Evolutionary conservation across 2,113 vertebrate species (phyloP), one percentile per base, ranked within the genome.

Genomic region (Nematolebias whitei): DNA sequence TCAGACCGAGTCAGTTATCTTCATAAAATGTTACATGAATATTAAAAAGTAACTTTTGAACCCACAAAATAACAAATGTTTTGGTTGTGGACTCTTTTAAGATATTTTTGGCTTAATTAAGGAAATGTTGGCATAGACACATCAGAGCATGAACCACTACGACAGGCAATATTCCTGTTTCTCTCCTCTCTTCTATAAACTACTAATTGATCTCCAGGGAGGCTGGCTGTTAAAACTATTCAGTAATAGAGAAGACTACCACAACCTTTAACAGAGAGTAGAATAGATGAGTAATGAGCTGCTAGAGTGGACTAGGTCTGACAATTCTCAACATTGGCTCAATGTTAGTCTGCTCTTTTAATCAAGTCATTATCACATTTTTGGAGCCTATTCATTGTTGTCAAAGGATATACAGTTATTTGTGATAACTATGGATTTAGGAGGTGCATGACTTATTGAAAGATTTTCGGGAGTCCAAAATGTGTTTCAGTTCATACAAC

Each of bases 201-300:
- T 89, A 87, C 88, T 91, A 91, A 92, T 91, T 93, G 89, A 91
- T 90, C 90, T 90, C 89, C 43, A 4, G 87, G 86, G 90, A 91
- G 66, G 20, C 47, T 63, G 29, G 60, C 71, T 84, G 79, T 86
- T 90, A 84, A 86, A 90, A 85, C 83, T 78, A 79, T 86, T 89
- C 81, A 84, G 78, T 84, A 85, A 88, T 80, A 66, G 78, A 85
- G 68, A 87, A 71, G 68, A 66, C 73, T 55, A 75, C 76, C 65
- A 47, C 72, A 79, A 84, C 79, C 79, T 87, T 83, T 85, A 75
- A 32, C 50, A 63, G 74, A 73, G 44, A 67, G 47, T 15, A 39
- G 63, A 69, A 75, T 62, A 75, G 60, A 71, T 39, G 64, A 61
- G 68, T 70, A 59, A 57, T 47, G 38, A 63, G 54, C 51, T 19